phyloP scores from a whole-genome alignment of 2,113 vertebrate genomes.

The Anhinga rufa region DNA sequence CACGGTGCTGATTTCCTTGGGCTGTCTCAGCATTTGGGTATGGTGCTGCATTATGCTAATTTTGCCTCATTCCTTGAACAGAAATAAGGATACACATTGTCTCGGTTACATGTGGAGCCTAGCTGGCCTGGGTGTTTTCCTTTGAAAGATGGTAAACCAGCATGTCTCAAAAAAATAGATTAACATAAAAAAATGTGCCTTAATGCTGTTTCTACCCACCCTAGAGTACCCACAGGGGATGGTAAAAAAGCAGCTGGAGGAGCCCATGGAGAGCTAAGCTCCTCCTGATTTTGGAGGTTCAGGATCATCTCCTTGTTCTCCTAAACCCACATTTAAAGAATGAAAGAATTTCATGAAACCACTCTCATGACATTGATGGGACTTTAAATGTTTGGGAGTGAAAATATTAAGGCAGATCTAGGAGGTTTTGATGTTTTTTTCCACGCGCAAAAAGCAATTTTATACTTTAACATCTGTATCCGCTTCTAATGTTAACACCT shows the following conservation, averaged over 20 bases:
- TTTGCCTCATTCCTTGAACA: not conserved
- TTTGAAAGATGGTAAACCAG: not conserved
- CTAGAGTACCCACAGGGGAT: not conserved
- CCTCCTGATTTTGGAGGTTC: not conserved
- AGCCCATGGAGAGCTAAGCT: not conserved
- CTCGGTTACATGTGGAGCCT: fast-evolving
- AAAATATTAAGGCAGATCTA: not conserved
- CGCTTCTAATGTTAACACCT: not conserved
- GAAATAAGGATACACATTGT: fast-evolving
- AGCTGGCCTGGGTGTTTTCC: not conserved
- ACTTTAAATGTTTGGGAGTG: not conserved
- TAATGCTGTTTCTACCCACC: not conserved
- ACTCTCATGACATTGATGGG: not conserved
- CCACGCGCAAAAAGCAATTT: not conserved
- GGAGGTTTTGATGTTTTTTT: not conserved
- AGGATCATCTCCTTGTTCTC: not conserved
- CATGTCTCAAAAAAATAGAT: not conserved
- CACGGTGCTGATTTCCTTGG: not conserved
- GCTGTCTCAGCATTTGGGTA: not conserved
- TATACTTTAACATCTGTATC: not conserved
- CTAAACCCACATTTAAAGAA: not conserved
- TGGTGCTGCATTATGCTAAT: not conserved
- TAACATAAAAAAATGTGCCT: not conserved
- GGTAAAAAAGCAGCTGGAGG: not conserved
- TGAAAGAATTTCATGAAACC: not conserved